A percentile compares a stretch with the other conserved stretches of the same genome.
These are phyloP conservation scores for Parus major DNA, from an alignment of 2,113 vertebrate species.

Conservation along the genomic window DNA sequence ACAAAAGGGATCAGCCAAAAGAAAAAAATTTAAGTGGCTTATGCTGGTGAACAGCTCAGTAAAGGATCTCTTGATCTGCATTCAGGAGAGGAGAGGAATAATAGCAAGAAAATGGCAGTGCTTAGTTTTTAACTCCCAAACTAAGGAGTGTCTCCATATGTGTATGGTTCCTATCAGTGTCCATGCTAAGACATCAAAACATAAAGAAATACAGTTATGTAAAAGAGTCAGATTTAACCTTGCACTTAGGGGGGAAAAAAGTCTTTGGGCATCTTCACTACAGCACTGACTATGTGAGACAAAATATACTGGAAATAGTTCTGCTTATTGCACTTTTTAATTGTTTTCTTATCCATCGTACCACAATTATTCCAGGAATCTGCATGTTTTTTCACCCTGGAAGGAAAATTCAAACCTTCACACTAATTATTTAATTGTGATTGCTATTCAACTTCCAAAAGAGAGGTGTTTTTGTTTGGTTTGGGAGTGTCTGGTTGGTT, in stretches of 20 bases:
- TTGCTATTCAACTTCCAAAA: not conserved
- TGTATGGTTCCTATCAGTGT: not conserved
- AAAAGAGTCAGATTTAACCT: not conserved
- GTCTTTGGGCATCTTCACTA: not conserved
- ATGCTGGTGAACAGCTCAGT: not conserved
- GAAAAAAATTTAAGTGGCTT: not conserved
- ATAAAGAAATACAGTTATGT: not conserved
- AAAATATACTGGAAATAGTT: not conserved
- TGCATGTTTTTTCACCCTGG: fast-evolving
- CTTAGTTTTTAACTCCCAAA: not conserved
- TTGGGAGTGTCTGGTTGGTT: not conserved
- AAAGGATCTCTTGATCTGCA: not conserved
- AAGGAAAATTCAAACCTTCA: not conserved
- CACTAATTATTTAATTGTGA: not conserved
- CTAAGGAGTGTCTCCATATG: not conserved
- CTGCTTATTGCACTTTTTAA: not conserved
- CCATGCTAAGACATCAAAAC: not conserved
- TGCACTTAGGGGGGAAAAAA: not conserved
- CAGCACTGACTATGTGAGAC: not conserved
- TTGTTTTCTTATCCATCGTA: not conserved
- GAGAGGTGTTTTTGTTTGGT: fast-evolving
- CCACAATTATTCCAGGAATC: not conserved
- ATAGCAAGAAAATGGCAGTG: not conserved
- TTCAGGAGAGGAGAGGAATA: not conserved
- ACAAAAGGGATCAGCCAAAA: not conserved